These are phyloP conservation scores for Drosophila mayri DNA, from an alignment of 1,140 invertebrate genomes.

Conservation along the genomic window DNA sequence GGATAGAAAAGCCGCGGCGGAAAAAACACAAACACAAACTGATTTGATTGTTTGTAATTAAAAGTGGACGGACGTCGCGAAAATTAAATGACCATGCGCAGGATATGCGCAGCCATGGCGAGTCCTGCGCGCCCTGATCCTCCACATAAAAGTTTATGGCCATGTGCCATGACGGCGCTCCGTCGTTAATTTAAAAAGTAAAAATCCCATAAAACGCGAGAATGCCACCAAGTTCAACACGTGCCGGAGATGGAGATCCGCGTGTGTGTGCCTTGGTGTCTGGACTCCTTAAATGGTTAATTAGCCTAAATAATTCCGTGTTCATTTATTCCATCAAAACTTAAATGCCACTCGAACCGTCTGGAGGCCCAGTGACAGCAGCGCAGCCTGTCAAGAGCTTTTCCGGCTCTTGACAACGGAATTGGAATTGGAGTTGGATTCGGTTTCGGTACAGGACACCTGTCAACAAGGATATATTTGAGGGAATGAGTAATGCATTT, in stretches of 20 bases:
- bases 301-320: slow-evolving; percentile 57
- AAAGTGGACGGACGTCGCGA: slow-evolving; percentile 75
- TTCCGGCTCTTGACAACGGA: slow-evolving; percentile 20
- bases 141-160: slow-evolving; percentile 72
- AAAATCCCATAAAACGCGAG: slow-evolving; percentile 62
- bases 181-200: slow-evolving; percentile 76
- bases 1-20: slow-evolving; percentile 8
- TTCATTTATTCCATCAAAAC: slow-evolving; percentile 51
- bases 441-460: slow-evolving; percentile 24
- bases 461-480: slow-evolving; percentile 66
- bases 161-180: slow-evolving; percentile 47
- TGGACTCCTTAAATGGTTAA: slow-evolving; percentile 56
- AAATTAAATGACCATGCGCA: slow-evolving; percentile 77
- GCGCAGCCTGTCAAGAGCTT: slow-evolving; percentile 23
- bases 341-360: slow-evolving; percentile 40
- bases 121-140: slow-evolving; percentile 14
- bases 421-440: slow-evolving; percentile 11
- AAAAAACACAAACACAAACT: slow-evolving; percentile 71
- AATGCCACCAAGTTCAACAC: slow-evolving; percentile 32
- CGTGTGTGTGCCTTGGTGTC: slow-evolving; percentile 15
- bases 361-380: slow-evolving; percentile 16
- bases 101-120: slow-evolving; percentile 31
- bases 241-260: slow-evolving; percentile 33
- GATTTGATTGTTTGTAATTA: slow-evolving; percentile 84
- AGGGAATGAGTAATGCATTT: slow-evolving; percentile 54